Evolutionary conservation across 2,797 vertebrate species (phyloP).

Genomic region (Morus bassanus): DNA sequence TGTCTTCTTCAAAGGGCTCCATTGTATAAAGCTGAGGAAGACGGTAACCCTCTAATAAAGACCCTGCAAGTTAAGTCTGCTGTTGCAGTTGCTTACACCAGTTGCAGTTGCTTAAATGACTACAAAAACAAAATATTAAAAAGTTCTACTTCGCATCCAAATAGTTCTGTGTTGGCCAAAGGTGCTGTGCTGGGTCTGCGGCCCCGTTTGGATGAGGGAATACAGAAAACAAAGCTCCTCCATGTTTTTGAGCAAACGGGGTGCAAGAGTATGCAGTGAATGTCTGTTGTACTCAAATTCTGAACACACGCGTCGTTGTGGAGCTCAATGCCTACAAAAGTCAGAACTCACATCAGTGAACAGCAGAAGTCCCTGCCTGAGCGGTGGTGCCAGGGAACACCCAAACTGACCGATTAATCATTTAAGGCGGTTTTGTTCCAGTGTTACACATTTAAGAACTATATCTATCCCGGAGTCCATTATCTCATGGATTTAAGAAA

Average conservation of each 20-base stretch:
- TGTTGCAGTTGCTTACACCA: constrained; percentile 40
- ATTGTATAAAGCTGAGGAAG: constrained; percentile 83
- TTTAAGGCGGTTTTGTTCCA: constrained; percentile 40
- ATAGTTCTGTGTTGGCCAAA: constrained; percentile 48
- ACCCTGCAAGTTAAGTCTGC: constrained; percentile 49
- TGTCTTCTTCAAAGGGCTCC: constrained; percentile 97
- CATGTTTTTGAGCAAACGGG: constrained; percentile 18
- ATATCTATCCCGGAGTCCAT: background rate
- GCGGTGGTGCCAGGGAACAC: background rate
- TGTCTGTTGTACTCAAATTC: background rate
- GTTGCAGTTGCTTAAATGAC: constrained; percentile 46
- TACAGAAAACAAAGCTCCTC: constrained; percentile 29
- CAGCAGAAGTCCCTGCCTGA: constrained; percentile 19
- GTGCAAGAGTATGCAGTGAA: background rate
- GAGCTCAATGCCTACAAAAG: constrained; percentile 13
- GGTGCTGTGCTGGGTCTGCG: constrained; percentile 47
- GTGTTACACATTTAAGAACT: constrained; percentile 26
- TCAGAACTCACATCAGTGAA: background rate
- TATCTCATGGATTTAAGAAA: constrained; percentile 15
- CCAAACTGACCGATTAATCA: background rate
- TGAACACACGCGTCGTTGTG: background rate
- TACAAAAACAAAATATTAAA: background rate
- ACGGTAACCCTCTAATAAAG: background rate
- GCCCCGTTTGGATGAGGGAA: constrained; percentile 34
- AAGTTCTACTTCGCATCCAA: constrained; percentile 16